Percentiles rank a stretch among this genome's conserved stretches.
These are phyloP conservation scores for Anser brachyrhynchus DNA, from an alignment of 2,113 vertebrate genomes.

Conservation along the genomic window DNA sequence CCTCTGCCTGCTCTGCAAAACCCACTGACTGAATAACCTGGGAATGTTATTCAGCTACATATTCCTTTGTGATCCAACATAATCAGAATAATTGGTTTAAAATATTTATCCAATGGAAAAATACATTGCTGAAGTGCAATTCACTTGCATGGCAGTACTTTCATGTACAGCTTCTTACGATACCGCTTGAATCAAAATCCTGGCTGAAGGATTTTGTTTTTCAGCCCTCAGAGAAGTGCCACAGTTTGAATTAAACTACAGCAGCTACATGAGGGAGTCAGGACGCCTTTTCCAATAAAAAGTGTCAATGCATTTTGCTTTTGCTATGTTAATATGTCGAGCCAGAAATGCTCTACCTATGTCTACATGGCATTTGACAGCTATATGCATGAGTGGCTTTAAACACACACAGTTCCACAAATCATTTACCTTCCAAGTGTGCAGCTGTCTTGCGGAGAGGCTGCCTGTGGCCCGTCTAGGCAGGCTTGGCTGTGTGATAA, in stretches of 20 bases:
- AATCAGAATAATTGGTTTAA: not conserved
- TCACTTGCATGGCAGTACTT: not conserved
- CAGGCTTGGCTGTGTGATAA: not conserved
- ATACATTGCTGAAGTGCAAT: not conserved
- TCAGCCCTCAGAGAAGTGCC: not conserved
- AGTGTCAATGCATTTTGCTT: constrained; percentile 7
- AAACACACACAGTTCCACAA: not conserved
- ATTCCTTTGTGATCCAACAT: not conserved
- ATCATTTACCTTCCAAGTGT: not conserved
- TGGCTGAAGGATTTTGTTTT: not conserved
- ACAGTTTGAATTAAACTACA: not conserved
- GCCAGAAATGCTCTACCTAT: constrained; percentile 11
- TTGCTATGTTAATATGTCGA: not conserved
- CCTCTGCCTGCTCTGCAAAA: not conserved
- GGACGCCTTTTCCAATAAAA: constrained; percentile 23
- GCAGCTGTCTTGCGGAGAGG: not conserved
- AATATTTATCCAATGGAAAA: not conserved
- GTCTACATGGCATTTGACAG: constrained; percentile 24
- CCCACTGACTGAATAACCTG: not conserved
- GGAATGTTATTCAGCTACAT: accelerated
- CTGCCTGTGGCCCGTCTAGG: not conserved
- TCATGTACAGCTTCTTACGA: not conserved
- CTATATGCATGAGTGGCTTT: not conserved
- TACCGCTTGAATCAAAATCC: not conserved
- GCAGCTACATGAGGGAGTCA: not conserved